A percentile compares a stretch with the other conserved stretches of the same genome.
Conservation (phyloP, 1,140 invertebrate genomes). For the Andricus grossulariae region DNA sequence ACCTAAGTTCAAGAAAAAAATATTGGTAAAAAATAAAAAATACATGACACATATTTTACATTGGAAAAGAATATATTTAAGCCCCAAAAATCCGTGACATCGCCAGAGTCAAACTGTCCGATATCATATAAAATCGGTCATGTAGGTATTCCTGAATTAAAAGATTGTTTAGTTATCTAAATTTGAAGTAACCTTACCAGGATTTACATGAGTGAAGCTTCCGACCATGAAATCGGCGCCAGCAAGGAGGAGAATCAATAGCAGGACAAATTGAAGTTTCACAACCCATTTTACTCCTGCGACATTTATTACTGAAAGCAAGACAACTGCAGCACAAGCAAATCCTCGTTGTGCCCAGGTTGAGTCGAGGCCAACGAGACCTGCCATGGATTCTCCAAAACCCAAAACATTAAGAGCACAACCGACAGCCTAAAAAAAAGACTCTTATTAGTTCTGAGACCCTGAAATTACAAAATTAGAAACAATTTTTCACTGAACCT, state of each 20-base stretch:
- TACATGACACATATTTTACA: too few relatives aligned
- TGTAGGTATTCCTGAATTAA: neutral
- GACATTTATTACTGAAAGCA: slow-evolving; percentile 91
- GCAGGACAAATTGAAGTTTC: slow-evolving; percentile 90
- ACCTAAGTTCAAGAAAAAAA: too few relatives aligned
- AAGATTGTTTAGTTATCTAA: slow-evolving; percentile 11
- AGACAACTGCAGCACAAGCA: slow-evolving; percentile 86
- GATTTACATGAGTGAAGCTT: slow-evolving; percentile 84
- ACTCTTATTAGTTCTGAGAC: neutral
- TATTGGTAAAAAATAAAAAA: too few relatives aligned
- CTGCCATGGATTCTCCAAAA: slow-evolving; percentile 96
- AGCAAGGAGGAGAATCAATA: slow-evolving; percentile 89
- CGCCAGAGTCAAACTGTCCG: too few relatives aligned
- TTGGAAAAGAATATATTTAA: too few relatives aligned
- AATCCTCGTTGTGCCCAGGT: slow-evolving; percentile 88
- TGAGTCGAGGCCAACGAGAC: slow-evolving; percentile 84
- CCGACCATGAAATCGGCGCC: slow-evolving; percentile 93
- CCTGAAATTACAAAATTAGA: slow-evolving; percentile 7
- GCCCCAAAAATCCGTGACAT: too few relatives aligned
- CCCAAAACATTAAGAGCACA: slow-evolving; percentile 95
- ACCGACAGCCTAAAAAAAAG: slow-evolving; percentile 87
- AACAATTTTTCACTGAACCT: neutral
- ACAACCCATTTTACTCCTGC: slow-evolving; percentile 96
- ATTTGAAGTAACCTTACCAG: slow-evolving; percentile 74
- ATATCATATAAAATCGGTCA: too few relatives aligned